Evolutionary conservation across 2,797 vertebrate genomes (phyloP).

Genomic region (Salarias fasciatus): DNA sequence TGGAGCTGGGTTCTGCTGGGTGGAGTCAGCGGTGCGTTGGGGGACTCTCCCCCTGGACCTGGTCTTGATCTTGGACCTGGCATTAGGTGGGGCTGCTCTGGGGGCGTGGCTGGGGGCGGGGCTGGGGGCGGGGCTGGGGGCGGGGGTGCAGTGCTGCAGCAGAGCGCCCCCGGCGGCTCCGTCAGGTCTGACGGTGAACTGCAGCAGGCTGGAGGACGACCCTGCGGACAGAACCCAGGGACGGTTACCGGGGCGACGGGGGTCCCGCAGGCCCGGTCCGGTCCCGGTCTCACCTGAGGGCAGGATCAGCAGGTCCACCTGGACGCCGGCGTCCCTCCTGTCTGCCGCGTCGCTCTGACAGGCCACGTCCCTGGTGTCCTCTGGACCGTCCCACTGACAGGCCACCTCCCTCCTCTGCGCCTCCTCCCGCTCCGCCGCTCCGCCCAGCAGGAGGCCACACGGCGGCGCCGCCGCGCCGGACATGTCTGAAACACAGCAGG

Average conservation of each 20-base stretch:
- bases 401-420: constrained; percentile 51
- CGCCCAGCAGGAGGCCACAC: constrained; percentile 42
- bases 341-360: constrained; percentile 55
- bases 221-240: constrained; percentile 29
- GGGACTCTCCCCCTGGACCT: background rate
- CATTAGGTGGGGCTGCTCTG: constrained; percentile 3
- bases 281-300: constrained; percentile 38
- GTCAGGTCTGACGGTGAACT: constrained; percentile 52
- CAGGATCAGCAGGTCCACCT: constrained; percentile 66
- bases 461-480: constrained; percentile 25
- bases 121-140: constrained; percentile 46
- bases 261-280: background rate
- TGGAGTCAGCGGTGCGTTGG: background rate
- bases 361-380: constrained; percentile 58
- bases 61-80: constrained; percentile 36
- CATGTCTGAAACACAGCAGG: too few species aligned
- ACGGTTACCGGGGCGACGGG: too few species aligned
- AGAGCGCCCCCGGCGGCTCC: constrained; percentile 57
- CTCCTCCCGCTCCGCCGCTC: constrained; percentile 3
- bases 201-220: constrained; percentile 47
- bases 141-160: constrained; percentile 62
- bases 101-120: constrained; percentile 54
- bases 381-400: constrained; percentile 66
- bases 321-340: constrained; percentile 56
- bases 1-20: background rate